Conservation (phyloP, 1,140 invertebrate species). For the Batillaria attramentaria region DNA sequence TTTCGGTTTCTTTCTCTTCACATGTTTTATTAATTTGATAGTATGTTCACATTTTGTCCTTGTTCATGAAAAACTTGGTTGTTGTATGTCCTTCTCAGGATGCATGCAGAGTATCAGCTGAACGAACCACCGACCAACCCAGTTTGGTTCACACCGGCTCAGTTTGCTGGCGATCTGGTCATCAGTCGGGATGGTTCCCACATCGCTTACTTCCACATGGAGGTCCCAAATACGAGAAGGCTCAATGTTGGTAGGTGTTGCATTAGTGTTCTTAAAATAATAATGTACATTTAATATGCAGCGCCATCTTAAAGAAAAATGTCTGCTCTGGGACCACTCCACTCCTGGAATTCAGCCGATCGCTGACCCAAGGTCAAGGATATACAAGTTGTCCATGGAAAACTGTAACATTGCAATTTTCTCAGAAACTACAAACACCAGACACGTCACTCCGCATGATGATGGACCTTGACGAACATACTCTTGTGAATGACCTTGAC, state of each 20-base stretch:
- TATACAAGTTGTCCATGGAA: not conserved
- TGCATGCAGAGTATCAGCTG: slow-evolving; percentile 73
- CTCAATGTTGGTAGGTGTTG: slow-evolving; percentile 70
- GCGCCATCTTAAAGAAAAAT: not conserved
- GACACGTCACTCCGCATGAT: not conserved
- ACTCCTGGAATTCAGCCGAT: no score
- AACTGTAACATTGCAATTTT: not conserved
- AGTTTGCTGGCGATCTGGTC: slow-evolving; percentile 68
- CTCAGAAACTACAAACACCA: not conserved
- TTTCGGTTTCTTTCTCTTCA: not conserved
- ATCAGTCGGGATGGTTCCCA: slow-evolving; percentile 58
- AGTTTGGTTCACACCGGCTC: slow-evolving; percentile 73
- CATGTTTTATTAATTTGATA: not conserved
- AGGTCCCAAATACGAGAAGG: slow-evolving; percentile 63
- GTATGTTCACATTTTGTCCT: no score
- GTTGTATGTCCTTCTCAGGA: slow-evolving; percentile 51
- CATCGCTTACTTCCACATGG: slow-evolving; percentile 65
- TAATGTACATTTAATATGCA: slow-evolving; percentile 2
- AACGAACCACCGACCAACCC: slow-evolving; percentile 71
- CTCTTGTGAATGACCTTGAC: no score
- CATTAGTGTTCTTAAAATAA: not conserved
- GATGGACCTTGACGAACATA: not conserved
- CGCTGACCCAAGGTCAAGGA: not conserved
- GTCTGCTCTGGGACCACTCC: no score
- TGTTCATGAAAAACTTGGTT: not conserved